phyloP scores from a whole-genome alignment of 2,797 vertebrate genomes.

The Neosalanx taihuensis region DNA sequence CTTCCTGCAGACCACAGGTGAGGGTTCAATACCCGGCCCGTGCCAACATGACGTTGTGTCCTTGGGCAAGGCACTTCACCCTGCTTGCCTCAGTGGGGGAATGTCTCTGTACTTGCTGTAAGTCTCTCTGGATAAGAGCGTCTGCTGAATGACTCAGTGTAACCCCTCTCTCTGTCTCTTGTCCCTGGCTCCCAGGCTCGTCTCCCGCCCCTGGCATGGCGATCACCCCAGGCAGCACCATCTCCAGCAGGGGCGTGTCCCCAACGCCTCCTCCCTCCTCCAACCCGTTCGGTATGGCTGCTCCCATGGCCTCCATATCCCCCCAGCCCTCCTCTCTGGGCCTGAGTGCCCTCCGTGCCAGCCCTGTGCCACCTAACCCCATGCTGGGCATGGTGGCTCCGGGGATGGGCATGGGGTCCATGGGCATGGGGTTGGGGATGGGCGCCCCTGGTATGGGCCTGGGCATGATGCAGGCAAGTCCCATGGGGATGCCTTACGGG shows the following conservation, averaged over 20 bases:
- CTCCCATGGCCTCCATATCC: slow-evolving; percentile 76
- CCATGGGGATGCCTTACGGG: slow-evolving; percentile 74
- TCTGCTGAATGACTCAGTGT: not conserved
- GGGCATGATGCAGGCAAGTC: slow-evolving; percentile 76
- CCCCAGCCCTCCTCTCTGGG: slow-evolving; percentile 80
- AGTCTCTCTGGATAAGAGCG: too few relatives aligned
- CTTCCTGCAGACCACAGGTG: slow-evolving; percentile 80
- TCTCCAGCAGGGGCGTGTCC: slow-evolving; percentile 79
- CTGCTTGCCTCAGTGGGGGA: too few relatives aligned
- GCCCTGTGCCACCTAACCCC: slow-evolving; percentile 77
- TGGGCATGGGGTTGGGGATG: slow-evolving; percentile 72
- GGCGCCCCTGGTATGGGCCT: slow-evolving; percentile 69
- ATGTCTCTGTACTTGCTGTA: too few relatives aligned
- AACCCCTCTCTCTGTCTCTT: not conserved
- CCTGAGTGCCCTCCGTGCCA: slow-evolving; percentile 74
- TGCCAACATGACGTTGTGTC: too few relatives aligned
- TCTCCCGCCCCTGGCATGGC: slow-evolving; percentile 76
- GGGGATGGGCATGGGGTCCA: slow-evolving; percentile 61
- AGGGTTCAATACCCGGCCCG: not conserved
- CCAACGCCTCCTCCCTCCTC: slow-evolving; percentile 73
- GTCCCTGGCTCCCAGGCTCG: slow-evolving; percentile 59
- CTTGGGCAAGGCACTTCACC: too few relatives aligned
- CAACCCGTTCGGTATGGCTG: slow-evolving; percentile 76
- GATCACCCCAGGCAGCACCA: slow-evolving; percentile 76
- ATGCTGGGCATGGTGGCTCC: slow-evolving; percentile 76